phyloP scores from a whole-genome alignment of 2,113 vertebrate genomes.

The Merops nubicus region DNA sequence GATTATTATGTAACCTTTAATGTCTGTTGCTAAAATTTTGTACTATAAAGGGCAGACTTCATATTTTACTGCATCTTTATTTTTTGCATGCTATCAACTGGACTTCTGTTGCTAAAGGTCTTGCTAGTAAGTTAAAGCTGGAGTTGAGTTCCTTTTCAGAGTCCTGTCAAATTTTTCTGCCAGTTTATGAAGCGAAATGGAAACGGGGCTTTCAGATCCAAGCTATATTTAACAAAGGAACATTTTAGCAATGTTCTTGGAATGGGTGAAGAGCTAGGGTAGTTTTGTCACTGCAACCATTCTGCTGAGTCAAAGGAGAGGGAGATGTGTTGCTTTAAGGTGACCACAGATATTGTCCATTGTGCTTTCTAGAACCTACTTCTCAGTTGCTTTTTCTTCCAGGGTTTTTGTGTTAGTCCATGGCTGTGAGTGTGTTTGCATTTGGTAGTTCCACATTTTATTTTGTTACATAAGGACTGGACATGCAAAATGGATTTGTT shows the following conservation, averaged over 20 bases:
- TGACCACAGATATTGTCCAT: not conserved
- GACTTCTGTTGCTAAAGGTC: not conserved
- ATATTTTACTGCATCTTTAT: not conserved
- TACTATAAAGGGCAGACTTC: not conserved
- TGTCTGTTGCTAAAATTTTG: not conserved
- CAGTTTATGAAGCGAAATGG: not conserved
- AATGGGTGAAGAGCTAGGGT: not conserved
- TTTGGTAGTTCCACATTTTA: accelerated
- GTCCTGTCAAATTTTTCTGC: not conserved
- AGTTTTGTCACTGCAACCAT: not conserved
- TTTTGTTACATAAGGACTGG: not conserved
- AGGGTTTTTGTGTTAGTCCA: not conserved
- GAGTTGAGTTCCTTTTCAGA: not conserved
- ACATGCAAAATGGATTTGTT: not conserved
- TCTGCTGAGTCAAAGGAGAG: not conserved
- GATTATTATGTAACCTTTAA: not conserved
- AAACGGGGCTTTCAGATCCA: not conserved
- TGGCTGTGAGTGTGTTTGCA: not conserved
- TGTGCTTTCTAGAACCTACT: not conserved
- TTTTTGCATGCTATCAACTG: not conserved
- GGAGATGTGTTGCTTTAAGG: not conserved
- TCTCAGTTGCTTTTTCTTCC: not conserved
- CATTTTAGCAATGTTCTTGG: not conserved
- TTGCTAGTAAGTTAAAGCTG: accelerated
- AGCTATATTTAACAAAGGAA: not conserved